Conservation (phyloP, 2,888 invertebrate genomes). For the Rhopalosiphum nymphaeae region DNA sequence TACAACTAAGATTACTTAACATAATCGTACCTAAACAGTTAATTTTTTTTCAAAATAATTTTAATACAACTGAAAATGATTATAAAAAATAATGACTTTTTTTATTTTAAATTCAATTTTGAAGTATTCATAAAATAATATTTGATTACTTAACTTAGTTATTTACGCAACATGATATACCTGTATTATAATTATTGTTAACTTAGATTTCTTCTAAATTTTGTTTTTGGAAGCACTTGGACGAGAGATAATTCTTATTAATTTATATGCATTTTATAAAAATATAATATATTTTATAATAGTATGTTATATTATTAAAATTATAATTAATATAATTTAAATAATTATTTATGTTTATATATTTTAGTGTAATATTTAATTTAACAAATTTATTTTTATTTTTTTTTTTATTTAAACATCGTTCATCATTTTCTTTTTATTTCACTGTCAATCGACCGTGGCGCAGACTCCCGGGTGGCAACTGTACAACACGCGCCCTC, state of each 20-base stretch:
- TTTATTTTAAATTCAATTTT: background rate
- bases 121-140: background rate
- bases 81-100: background rate
- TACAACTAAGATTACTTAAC: background rate
- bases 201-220: background rate
- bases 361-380: background rate
- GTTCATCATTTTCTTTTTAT: background rate
- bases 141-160: background rate
- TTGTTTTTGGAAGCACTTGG: background rate
- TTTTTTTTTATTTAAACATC: background rate
- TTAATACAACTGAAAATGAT: background rate
- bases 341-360: background rate
- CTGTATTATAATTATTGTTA: background rate
- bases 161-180: background rate
- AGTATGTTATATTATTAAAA: background rate
- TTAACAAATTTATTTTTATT: background rate
- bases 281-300: background rate
- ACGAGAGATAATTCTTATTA: background rate
- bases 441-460: conserved; percentile 40
- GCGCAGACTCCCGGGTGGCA: conserved; percentile 52
- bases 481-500: conserved; percentile 44
- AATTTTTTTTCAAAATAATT: background rate
- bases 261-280: background rate
- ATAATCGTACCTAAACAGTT: too few relatives aligned
- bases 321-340: background rate